phyloP scores from a whole-genome alignment of 2,113 vertebrate genomes.

The Donacobius atricapilla region DNA sequence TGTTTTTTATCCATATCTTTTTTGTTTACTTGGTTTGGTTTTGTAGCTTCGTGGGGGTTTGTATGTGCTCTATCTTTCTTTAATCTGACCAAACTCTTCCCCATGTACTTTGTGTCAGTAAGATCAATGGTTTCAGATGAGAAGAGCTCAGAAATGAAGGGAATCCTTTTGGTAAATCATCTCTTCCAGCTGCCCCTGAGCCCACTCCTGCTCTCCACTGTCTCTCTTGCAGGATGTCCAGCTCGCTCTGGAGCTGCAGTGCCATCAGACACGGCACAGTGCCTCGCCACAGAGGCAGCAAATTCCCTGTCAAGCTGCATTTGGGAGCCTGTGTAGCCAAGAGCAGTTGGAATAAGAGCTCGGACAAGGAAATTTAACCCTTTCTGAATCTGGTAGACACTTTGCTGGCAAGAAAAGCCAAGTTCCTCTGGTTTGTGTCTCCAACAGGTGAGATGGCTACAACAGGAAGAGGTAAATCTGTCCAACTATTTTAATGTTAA shows the following conservation, averaged over 20 bases:
- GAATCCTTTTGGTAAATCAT: neutral
- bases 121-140: neutral
- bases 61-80: neutral
- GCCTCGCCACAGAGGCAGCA: neutral
- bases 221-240: neutral
- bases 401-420: neutral
- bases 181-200: neutral
- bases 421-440: neutral
- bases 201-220: neutral
- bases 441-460: neutral
- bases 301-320: neutral
- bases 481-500: neutral
- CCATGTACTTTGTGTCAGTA: neutral
- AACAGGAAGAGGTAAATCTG: neutral
- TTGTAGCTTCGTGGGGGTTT: neutral
- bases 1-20: neutral
- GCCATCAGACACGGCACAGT: rapidly evolving
- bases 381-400: neutral
- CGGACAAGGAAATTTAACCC: neutral
- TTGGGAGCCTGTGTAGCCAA: neutral
- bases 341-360: neutral
- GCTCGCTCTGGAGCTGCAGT: neutral
- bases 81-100: neutral
- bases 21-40: neutral
- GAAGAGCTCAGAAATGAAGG: neutral